Percentiles rank a stretch among this genome's conserved stretches.
These are phyloP conservation scores for Gobionotothen gibberifrons DNA, from an alignment of 2,797 vertebrate genomes.

Conservation along the genomic window DNA sequence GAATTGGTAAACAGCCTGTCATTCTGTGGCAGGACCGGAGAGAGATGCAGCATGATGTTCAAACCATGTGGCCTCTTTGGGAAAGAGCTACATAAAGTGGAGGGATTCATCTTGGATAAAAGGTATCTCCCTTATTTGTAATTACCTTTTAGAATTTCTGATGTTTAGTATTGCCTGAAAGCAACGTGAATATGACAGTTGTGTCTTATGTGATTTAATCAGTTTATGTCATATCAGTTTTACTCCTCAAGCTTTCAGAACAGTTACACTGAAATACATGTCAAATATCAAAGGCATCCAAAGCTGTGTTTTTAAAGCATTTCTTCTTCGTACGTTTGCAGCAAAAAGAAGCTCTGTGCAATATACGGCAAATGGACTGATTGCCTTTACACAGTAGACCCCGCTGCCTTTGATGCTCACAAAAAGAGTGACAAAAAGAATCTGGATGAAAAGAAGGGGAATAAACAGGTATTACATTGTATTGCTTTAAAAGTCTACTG, in stretches of 20 bases:
- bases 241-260: not conserved
- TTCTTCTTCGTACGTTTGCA: conserved; percentile 64
- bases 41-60: conserved; percentile 94
- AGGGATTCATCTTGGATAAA: conserved; percentile 98
- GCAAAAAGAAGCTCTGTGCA: conserved; percentile 95
- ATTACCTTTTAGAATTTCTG: conserved; percentile 5
- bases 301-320: conserved; percentile 20
- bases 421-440: conserved; percentile 94
- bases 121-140: conserved; percentile 81
- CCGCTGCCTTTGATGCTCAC: conserved; percentile 88
- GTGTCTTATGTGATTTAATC: not conserved
- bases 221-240: not conserved
- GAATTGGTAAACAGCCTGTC: conserved; percentile 60
- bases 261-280: not conserved
- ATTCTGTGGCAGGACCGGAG: conserved; percentile 90
- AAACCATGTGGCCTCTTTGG: conserved; percentile 97
- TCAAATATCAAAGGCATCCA: not conserved
- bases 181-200: conserved; percentile 4
- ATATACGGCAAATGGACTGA: conserved; percentile 99
- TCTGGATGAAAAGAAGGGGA: conserved; percentile 91
- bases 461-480: conserved; percentile 86
- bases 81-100: conserved; percentile 98
- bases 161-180: conserved; percentile 5
- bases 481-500: not conserved
- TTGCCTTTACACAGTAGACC: conserved; percentile 92